phyloP scores from a whole-genome alignment of 53 echinoderm and acorn worm species.

The Apostichopus leukothele region DNA sequence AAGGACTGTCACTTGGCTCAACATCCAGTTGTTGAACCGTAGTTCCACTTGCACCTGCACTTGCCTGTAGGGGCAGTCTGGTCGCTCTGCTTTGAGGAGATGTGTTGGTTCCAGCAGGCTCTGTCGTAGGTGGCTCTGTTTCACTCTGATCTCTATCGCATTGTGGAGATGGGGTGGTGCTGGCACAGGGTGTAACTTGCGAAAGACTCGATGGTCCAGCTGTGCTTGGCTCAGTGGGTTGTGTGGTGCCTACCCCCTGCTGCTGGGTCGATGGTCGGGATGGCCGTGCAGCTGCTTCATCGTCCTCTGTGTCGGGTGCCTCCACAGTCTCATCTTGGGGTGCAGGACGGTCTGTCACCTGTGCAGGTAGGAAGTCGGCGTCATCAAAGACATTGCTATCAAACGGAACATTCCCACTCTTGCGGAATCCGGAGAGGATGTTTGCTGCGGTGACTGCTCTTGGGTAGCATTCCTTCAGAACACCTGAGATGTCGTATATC shows the following conservation, averaged over 20 bases:
- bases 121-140: too few relatives aligned
- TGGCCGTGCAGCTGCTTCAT: not conserved
- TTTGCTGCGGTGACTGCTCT: not conserved
- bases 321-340: not conserved
- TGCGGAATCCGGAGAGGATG: constrained; percentile 17
- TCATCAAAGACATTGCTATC: constrained; percentile 16
- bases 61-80: too few relatives aligned
- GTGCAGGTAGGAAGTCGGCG: not conserved
- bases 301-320: not conserved
- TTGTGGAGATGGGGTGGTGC: too few relatives aligned
- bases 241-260: not conserved
- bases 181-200: too few relatives aligned
- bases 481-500: constrained; percentile 39
- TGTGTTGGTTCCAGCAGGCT: too few relatives aligned
- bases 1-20: not conserved
- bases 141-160: too few relatives aligned
- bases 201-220: too few relatives aligned
- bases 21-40: constrained; percentile 1
- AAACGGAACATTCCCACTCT: not conserved
- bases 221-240: not conserved
- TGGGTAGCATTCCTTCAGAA: not conserved
- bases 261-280: not conserved
- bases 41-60: too few relatives aligned
- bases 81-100: too few relatives aligned
- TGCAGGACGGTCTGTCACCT: constrained; percentile 14